Evolutionary conservation across 2,797 vertebrate genomes (phyloP).

Genomic region (Alca torda): DNA sequence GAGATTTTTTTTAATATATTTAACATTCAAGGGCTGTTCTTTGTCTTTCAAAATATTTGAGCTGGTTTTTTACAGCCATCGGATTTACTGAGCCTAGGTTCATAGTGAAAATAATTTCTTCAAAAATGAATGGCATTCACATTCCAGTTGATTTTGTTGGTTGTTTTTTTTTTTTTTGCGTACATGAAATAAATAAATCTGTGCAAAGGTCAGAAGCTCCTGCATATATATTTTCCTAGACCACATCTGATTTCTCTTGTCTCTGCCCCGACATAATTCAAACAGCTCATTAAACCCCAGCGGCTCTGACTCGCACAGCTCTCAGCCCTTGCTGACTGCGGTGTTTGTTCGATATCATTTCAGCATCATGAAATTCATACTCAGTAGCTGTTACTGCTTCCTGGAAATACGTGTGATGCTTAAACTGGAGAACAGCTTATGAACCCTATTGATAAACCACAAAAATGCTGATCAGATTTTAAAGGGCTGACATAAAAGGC

Average conservation of each 20-base stretch:
- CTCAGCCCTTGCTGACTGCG: background rate
- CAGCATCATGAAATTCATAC: background rate
- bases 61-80: background rate
- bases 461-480: slow-evolving; percentile 1
- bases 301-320: background rate
- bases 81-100: background rate
- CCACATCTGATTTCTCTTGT: background rate
- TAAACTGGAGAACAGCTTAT: slow-evolving; percentile 3
- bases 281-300: background rate
- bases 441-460: background rate
- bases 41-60: background rate
- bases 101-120: background rate
- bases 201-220: background rate
- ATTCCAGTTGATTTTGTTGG: background rate
- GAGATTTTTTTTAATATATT: background rate
- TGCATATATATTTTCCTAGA: background rate
- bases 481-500: background rate
- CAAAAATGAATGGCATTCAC: background rate
- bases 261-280: background rate
- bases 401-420: background rate
- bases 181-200: background rate
- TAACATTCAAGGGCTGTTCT: background rate
- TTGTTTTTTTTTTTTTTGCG: background rate
- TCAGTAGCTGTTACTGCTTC: background rate
- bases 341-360: background rate